Conservation (phyloP, 2,797 vertebrate species). For the Stomatorhinus walkeri region DNA sequence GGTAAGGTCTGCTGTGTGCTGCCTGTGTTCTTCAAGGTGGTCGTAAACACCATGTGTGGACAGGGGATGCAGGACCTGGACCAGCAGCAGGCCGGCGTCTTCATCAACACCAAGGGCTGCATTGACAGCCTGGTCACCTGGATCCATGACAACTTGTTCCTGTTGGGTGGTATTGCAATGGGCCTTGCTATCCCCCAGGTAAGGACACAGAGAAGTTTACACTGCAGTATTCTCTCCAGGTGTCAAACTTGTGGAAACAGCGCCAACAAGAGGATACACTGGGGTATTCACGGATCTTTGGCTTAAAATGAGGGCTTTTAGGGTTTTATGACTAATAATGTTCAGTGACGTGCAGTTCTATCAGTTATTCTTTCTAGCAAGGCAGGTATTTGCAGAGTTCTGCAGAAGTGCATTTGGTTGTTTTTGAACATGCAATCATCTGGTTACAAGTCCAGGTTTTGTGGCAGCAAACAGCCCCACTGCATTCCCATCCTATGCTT, state of each 20-base stretch:
- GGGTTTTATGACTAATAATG: background rate
- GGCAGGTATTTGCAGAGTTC: background rate
- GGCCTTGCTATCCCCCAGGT: slow-evolving; percentile 89
- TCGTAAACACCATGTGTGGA: slow-evolving; percentile 94
- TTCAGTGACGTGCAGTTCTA: background rate
- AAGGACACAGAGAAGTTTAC: background rate
- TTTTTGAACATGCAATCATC: background rate
- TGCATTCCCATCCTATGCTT: background rate
- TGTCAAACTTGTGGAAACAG: background rate
- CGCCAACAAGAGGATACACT: background rate
- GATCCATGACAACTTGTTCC: slow-evolving; percentile 86
- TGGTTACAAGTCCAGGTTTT: background rate
- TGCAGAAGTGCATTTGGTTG: background rate
- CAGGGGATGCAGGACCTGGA: slow-evolving; percentile 64
- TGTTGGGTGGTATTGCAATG: slow-evolving; percentile 78
- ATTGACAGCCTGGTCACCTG: slow-evolving; percentile 86
- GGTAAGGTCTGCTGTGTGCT: background rate
- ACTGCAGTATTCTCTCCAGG: background rate
- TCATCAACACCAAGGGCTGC: slow-evolving; percentile 83
- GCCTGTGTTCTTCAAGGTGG: slow-evolving; percentile 43
- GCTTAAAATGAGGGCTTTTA: background rate
- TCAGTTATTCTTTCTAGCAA: background rate
- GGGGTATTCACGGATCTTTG: background rate
- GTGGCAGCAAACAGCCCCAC: background rate
- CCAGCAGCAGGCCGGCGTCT: slow-evolving; percentile 53